Percentiles rank a stretch among this genome's conserved stretches.
Evolutionary conservation across 2,888 invertebrate species (phyloP).

Genomic region (Syrista parreyssii): DNA sequence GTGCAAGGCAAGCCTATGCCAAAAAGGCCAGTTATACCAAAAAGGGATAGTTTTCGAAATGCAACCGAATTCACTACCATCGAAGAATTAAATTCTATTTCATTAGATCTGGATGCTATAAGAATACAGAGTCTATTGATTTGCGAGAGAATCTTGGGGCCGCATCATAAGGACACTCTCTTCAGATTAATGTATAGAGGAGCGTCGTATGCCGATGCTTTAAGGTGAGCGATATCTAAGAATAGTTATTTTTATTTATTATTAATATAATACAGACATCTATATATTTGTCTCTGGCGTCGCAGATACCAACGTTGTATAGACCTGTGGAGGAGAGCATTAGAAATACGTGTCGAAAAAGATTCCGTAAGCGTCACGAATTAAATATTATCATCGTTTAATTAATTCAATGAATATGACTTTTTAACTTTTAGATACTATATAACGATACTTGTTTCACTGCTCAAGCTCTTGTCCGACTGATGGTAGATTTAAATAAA

Average conservation of each 20-base stretch:
- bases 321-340: constrained; percentile 86
- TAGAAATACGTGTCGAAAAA: constrained; percentile 82
- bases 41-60: constrained; percentile 74
- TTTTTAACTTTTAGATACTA: constrained; percentile 62
- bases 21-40: constrained; percentile 71
- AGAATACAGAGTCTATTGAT: constrained; percentile 89
- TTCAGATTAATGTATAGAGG: constrained; percentile 81
- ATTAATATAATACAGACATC: not conserved
- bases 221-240: constrained; percentile 62
- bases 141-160: constrained; percentile 87
- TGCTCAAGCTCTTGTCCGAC: constrained; percentile 85
- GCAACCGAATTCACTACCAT: constrained; percentile 79
- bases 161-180: constrained; percentile 87
- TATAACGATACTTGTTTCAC: constrained; percentile 87
- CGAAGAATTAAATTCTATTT: constrained; percentile 79
- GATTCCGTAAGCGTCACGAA: constrained; percentile 72
- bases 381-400: not conserved
- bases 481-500: constrained; percentile 80
- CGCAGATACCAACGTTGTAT: constrained; percentile 81
- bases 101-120: constrained; percentile 86
- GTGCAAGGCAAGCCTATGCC: constrained; percentile 55
- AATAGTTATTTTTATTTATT: not conserved
- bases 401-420: not conserved
- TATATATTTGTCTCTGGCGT: constrained; percentile 8
- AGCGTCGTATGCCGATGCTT: constrained; percentile 78